These are phyloP conservation scores for Psammodynastes pulverulentus DNA, from an alignment of 2,113 vertebrate genomes.

Conservation along the genomic window DNA sequence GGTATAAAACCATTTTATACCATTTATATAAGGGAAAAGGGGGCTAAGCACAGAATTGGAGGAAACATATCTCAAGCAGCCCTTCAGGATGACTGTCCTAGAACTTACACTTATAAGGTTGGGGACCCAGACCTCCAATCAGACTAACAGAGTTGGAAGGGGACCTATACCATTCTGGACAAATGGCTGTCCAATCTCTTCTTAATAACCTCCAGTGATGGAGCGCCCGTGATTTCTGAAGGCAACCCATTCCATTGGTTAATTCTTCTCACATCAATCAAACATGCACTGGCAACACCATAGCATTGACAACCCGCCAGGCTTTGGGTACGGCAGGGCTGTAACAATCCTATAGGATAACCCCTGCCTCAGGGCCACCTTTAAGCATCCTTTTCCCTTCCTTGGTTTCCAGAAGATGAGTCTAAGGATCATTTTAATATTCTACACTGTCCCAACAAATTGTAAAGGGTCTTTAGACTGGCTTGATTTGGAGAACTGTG, in stretches of 20 bases:
- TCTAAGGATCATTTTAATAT: neutral
- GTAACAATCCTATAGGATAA: neutral
- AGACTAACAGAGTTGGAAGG: neutral
- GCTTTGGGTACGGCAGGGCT: neutral
- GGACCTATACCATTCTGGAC: neutral
- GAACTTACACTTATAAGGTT: neutral
- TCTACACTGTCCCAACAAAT: neutral
- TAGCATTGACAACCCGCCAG: neutral
- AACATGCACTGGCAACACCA: neutral
- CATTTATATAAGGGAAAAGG: neutral
- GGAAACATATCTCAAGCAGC: neutral
- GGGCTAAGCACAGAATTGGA: neutral
- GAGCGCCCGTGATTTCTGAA: neutral
- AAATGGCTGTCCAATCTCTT: neutral
- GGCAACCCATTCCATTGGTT: neutral
- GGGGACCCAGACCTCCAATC: neutral
- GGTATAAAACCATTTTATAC: neutral
- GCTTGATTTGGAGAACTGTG: neutral
- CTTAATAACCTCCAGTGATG: neutral
- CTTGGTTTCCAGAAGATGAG: neutral
- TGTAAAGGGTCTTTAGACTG: neutral
- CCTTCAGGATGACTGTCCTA: neutral
- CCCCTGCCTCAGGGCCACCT: neutral
- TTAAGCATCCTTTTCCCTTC: neutral
- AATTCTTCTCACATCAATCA: neutral